Percentiles rank a stretch among this genome's conserved stretches.
phyloP scores from a whole-genome alignment of 2,888 invertebrate species.

The Balanococcus diminutus region DNA sequence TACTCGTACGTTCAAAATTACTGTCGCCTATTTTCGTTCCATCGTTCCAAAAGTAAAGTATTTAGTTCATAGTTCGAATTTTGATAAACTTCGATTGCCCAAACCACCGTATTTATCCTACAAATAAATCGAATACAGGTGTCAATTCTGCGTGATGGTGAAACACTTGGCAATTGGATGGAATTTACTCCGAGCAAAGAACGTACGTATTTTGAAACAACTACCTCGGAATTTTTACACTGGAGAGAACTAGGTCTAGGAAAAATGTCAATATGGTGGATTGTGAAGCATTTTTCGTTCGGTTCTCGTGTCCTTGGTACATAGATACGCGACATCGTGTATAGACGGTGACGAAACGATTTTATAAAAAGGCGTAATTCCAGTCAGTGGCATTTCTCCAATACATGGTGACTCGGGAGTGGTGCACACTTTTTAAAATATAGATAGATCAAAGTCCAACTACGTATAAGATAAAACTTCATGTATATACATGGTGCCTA shows the following conservation, averaged over 20 bases:
- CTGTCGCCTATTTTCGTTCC: too few species aligned
- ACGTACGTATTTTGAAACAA: too few species aligned
- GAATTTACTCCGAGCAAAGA: neutral
- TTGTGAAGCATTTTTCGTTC: neutral
- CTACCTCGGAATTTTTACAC: neutral
- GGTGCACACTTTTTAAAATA: too few species aligned
- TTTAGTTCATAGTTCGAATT: too few species aligned
- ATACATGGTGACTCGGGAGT: too few species aligned
- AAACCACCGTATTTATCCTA: neutral
- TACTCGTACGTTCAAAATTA: too few species aligned
- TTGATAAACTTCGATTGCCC: too few species aligned
- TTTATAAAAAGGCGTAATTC: neutral
- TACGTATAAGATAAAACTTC: too few species aligned
- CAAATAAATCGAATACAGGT: neutral
- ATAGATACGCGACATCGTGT: neutral
- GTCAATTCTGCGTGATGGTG: neutral
- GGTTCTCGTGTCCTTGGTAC: neutral
- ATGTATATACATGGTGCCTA: too few species aligned
- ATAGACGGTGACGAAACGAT: conserved; percentile 1
- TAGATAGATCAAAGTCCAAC: too few species aligned
- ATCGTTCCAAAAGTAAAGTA: too few species aligned
- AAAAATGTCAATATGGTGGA: neutral
- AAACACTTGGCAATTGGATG: conserved; percentile 2
- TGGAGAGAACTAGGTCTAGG: neutral
- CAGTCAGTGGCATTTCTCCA: neutral